Conservation (phyloP, 2,888 invertebrate species). For the Marronus borbonicus region DNA sequence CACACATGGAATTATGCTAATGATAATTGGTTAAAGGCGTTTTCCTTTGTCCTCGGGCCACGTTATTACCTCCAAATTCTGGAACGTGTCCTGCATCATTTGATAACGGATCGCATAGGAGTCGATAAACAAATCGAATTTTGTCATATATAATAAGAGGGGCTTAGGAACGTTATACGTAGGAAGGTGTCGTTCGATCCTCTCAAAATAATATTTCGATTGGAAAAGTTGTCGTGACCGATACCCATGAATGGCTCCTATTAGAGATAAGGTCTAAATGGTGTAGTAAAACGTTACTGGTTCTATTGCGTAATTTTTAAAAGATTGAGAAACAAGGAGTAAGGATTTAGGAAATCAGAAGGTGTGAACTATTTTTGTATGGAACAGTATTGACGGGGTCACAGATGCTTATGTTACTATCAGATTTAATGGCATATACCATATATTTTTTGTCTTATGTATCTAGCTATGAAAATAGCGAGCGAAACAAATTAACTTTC, state of each 20-base stretch:
- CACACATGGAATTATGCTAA: slow-evolving; percentile 30
- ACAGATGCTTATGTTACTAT: no score
- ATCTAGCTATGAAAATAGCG: no score
- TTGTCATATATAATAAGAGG: neutral
- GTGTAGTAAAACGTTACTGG: no score
- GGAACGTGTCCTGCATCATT: neutral
- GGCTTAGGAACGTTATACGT: neutral
- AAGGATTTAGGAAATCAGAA: no score
- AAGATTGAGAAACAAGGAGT: no score
- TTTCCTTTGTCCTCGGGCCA: neutral
- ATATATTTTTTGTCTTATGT: no score
- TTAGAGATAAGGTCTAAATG: no score
- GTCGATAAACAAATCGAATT: slow-evolving; percentile 10
- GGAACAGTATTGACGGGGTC: no score
- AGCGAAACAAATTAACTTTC: no score
- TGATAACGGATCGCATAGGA: neutral
- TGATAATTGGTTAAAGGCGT: slow-evolving; percentile 25
- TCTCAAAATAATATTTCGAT: slow-evolving; percentile 3
- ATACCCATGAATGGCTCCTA: neutral
- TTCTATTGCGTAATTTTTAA: no score
- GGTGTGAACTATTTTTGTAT: no score
- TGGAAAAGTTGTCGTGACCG: neutral
- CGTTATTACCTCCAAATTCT: slow-evolving; percentile 24
- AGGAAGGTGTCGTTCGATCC: neutral
- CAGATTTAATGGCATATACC: no score